Evolutionary conservation across 2,113 vertebrate species (phyloP).

Genomic region (Carollia perspicillata): DNA sequence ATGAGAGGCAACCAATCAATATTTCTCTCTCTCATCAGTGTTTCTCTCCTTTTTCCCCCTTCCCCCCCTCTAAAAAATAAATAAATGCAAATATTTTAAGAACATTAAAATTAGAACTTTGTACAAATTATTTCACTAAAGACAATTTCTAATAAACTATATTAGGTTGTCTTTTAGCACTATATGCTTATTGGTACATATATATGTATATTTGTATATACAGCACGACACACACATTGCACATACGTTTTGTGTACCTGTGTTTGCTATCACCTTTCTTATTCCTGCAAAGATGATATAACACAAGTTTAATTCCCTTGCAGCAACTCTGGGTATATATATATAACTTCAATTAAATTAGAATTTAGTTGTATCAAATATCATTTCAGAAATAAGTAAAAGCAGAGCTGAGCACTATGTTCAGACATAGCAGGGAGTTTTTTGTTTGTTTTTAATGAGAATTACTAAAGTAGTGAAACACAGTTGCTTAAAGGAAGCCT

Average conservation of each 20-base stretch:
- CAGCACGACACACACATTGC: background rate
- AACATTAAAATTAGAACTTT: background rate
- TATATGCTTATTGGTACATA: background rate
- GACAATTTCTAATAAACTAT: background rate
- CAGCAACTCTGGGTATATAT: background rate
- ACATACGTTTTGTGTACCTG: background rate
- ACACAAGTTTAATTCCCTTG: background rate
- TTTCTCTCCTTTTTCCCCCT: background rate
- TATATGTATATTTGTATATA: background rate
- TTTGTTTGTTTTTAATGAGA: background rate
- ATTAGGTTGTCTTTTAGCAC: background rate
- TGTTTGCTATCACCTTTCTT: background rate
- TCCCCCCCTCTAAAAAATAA: background rate
- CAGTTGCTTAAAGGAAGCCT: background rate
- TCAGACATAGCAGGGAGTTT: background rate
- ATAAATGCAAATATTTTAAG: background rate
- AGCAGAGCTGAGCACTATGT: background rate
- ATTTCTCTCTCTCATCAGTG: too few relatives aligned
- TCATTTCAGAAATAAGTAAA: background rate
- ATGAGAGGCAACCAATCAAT: too few relatives aligned
- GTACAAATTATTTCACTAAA: background rate
- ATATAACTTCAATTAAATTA: background rate
- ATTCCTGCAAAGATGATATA: background rate
- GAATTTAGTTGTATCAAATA: background rate
- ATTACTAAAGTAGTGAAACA: background rate